phyloP scores from a whole-genome alignment of 2,888 invertebrate genomes.

The Horisme vitalbata region DNA sequence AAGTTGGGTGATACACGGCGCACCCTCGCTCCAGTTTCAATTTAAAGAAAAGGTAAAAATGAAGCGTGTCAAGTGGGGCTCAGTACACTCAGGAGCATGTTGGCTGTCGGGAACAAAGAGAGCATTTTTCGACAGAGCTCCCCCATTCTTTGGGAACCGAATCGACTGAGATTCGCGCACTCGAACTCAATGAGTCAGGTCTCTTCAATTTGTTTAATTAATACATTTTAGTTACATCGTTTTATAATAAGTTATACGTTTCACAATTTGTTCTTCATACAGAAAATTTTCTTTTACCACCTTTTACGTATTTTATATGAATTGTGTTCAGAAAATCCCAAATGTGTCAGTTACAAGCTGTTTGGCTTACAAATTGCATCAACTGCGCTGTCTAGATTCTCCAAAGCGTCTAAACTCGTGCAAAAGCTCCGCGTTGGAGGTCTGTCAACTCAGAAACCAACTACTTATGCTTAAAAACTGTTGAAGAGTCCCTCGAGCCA shows the following conservation, averaged over 20 bases:
- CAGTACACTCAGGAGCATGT: slow-evolving; percentile 66
- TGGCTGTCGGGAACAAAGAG: slow-evolving; percentile 74
- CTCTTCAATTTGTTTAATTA: slow-evolving; percentile 42
- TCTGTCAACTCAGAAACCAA: slow-evolving; percentile 21
- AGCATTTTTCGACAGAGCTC: slow-evolving; percentile 59
- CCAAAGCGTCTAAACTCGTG: slow-evolving; percentile 1
- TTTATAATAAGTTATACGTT: too few relatives aligned
- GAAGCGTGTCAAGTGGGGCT: slow-evolving; percentile 78
- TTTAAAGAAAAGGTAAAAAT: slow-evolving; percentile 74
- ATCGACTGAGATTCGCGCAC: slow-evolving; percentile 64
- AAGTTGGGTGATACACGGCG: slow-evolving; percentile 54
- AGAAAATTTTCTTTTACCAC: too few relatives aligned
- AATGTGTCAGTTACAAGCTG: background rate
- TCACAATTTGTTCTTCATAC: too few relatives aligned
- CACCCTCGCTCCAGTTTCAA: slow-evolving; percentile 66
- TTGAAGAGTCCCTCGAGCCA: slow-evolving; percentile 50
- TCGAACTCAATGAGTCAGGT: slow-evolving; percentile 47
- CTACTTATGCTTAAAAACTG: slow-evolving; percentile 44
- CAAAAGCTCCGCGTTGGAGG: slow-evolving; percentile 5
- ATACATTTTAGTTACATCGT: slow-evolving; percentile 21
- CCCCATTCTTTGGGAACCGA: slow-evolving; percentile 55
- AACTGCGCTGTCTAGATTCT: background rate
- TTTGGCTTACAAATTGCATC: slow-evolving; percentile 11
- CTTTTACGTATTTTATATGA: too few relatives aligned
- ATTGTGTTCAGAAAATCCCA: background rate